Evolutionary conservation across 2,888 invertebrate genomes (phyloP), one percentile per base, ranked within the genome.

Genomic region (Alentia gelatinosa): DNA sequence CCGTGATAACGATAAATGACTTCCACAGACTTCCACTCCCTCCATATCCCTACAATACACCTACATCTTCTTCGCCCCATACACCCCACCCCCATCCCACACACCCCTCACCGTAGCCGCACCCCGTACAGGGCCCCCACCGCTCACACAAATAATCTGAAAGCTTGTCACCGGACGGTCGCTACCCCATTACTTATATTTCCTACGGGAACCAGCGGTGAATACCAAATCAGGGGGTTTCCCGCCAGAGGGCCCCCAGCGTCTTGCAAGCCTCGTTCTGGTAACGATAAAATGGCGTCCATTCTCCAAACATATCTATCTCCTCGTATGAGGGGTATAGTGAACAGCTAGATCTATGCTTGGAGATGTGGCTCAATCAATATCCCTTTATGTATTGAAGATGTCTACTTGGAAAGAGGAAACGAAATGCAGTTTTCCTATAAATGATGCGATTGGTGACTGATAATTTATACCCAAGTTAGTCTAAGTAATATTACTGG

Each of bases 111-210:
- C n/a, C n/a, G n/a, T n/a, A n/a, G n/a, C n/a, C n/a, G n/a, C n/a
- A n/a, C n/a, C n/a, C n/a, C 9, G 47, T 19, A 47, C 9, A 12
- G 7, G 30, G 4, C 26, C 68, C 33, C 68, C 5, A 4, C 4
- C 1, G 33, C 30, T 30, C 68, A 3, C 33, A 68, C 30, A 68
- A 68, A 30, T 30, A 9, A 30, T 3, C 26, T 30, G n/a, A 5
- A 1, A 3, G 68, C 68, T 30, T 68, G 68, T 68, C 68, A 68
- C 68, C 30, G 33, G 30, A 1, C 12, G 30, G 68, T 26, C 5
- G 68, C 68, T 68, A 68, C 1, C 30, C 68, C 68, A 68, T 68
- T 68, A 68, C 68, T 68, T 68, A 68, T 68, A 68, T 68, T 68
- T 68, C 68, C 68, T 26, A 1, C 26, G 68, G 68, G 68, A 68